Conservation (phyloP, 2,797 vertebrate genomes). For the Alcedo quadribrachys region DNA sequence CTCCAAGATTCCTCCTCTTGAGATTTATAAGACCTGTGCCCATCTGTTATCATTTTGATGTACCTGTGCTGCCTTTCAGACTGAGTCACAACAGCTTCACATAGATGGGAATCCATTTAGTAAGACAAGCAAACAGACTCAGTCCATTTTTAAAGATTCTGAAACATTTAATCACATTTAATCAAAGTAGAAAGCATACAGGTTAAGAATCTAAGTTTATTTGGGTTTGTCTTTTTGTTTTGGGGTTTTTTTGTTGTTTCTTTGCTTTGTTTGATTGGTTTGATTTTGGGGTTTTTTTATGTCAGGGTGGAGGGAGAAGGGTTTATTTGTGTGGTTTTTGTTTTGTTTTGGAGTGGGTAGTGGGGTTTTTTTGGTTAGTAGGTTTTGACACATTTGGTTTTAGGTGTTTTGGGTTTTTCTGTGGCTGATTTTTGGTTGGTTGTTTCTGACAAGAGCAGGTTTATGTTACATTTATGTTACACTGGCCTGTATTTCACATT, state of each 20-base stretch:
- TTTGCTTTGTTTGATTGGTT: background rate
- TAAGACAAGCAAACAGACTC: background rate
- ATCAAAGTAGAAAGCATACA: background rate
- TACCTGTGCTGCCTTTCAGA: background rate
- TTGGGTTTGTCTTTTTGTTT: background rate
- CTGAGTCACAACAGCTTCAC: background rate
- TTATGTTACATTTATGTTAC: background rate
- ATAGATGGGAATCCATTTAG: background rate
- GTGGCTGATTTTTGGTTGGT: background rate
- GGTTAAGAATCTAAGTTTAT: background rate
- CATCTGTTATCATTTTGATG: background rate
- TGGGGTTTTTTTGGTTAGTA: background rate
- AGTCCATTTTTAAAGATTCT: background rate
- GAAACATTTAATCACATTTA: background rate
- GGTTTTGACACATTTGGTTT: background rate
- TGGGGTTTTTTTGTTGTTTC: background rate
- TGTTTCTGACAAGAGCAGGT: background rate
- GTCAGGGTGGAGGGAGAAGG: accelerated
- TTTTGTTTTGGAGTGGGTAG: too few relatives aligned
- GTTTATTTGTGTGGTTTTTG: background rate
- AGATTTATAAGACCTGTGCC: accelerated
- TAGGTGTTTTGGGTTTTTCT: background rate
- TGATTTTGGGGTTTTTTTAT: background rate
- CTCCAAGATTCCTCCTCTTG: background rate
- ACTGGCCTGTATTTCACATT: background rate